Evolutionary conservation across 1,140 invertebrate genomes (phyloP).

Genomic region (Elysia chlorotica): DNA sequence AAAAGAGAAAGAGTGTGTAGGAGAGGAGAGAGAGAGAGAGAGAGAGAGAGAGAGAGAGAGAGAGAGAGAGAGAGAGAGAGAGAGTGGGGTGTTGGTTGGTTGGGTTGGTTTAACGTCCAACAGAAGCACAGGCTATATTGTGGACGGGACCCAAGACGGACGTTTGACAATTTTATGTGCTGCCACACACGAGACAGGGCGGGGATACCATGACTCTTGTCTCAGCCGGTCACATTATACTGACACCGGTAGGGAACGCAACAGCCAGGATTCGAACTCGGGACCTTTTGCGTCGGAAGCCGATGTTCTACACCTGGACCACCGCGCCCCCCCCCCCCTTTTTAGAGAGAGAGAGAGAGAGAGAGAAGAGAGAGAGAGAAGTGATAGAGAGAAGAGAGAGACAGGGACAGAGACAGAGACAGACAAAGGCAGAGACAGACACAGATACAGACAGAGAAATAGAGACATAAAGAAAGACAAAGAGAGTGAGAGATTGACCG

Average conservation of each 20-base stretch:
- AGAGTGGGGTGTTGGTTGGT: too few species aligned
- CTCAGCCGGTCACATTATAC: conserved; percentile 64
- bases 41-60: conserved; percentile 6
- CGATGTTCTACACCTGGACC: not conserved
- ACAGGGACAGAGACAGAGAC: not conserved
- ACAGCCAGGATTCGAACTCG: not conserved
- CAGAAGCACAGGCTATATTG: too few species aligned
- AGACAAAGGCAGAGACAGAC: not conserved
- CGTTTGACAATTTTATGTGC: not conserved
- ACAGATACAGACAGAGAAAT: not conserved
- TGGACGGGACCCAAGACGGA: too few species aligned
- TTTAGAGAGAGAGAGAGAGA: not conserved
- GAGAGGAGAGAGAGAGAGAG: not conserved
- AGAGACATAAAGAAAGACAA: not conserved
- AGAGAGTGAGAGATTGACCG: not conserved
- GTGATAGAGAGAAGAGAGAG: not conserved
- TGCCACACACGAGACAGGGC: conserved; percentile 18
- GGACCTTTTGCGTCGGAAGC: not conserved
- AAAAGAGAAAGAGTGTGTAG: not conserved
- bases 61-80: not conserved
- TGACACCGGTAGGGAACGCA: not conserved
- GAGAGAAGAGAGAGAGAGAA: not conserved
- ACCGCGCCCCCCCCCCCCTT: not conserved
- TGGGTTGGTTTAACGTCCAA: too few species aligned
- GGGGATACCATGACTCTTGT: conserved; percentile 54